Evolutionary conservation across 2,797 vertebrate species (phyloP).

Genomic region (Malacoctenus gilli): DNA sequence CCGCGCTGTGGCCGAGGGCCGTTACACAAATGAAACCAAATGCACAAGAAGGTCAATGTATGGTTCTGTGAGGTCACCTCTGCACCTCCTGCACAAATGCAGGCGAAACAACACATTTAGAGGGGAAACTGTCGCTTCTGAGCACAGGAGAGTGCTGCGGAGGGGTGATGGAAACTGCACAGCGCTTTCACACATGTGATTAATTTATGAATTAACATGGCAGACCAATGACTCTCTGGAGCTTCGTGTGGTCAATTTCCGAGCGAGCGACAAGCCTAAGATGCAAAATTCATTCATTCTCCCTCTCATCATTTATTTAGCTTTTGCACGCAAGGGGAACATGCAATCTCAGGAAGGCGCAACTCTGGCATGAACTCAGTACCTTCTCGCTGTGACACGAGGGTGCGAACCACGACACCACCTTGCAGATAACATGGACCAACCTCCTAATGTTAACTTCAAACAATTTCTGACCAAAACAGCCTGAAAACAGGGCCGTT

Average conservation of each 20-base stretch:
- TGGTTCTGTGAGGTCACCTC: conserved; percentile 23
- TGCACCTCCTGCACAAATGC: background rate
- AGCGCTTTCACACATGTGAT: background rate
- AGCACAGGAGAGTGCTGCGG: background rate
- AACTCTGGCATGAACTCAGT: too few relatives aligned
- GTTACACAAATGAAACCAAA: conserved; percentile 28
- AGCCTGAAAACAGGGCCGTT: too few relatives aligned
- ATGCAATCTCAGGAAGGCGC: too few relatives aligned
- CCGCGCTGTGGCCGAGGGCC: conserved; percentile 38
- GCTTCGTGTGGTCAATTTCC: background rate
- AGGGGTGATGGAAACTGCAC: background rate
- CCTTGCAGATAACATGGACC: too few relatives aligned
- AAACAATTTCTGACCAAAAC: too few relatives aligned
- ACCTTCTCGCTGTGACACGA: too few relatives aligned
- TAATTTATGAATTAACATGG: background rate
- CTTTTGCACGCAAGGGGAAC: too few relatives aligned
- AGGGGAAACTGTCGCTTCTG: background rate
- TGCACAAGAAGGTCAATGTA: conserved; percentile 12
- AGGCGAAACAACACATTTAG: background rate
- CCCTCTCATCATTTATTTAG: too few relatives aligned
- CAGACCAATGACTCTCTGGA: background rate
- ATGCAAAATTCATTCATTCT: too few relatives aligned
- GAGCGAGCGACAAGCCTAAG: too few relatives aligned
- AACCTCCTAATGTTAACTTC: too few relatives aligned
- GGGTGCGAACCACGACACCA: too few relatives aligned